Conservation (phyloP, 2,797 vertebrate species). For the Neosilurus mollespiculum region DNA sequence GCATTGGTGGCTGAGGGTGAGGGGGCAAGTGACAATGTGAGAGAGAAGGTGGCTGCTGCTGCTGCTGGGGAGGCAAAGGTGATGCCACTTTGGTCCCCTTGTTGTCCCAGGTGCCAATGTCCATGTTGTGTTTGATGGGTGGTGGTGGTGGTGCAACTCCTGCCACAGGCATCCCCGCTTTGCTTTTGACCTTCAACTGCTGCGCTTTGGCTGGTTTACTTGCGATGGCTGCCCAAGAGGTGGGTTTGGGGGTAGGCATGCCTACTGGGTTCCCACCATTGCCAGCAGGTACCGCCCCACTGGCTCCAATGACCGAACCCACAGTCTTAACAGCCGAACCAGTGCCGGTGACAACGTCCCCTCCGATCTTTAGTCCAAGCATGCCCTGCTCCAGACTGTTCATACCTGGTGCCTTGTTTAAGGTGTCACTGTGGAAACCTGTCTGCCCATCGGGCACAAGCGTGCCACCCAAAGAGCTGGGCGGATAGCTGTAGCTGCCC, state of each 20-base stretch:
- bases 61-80: constrained; percentile 78
- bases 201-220: constrained; percentile 93
- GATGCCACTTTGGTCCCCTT: constrained; percentile 86
- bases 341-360: constrained; percentile 80
- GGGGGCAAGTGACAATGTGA: constrained; percentile 66
- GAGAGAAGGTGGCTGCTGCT: constrained; percentile 68
- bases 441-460: constrained; percentile 92
- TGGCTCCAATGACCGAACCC: constrained; percentile 87
- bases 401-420: constrained; percentile 95
- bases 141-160: constrained; percentile 84
- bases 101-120: constrained; percentile 96
- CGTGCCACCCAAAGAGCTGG: constrained; percentile 92
- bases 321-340: constrained; percentile 87
- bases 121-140: constrained; percentile 95
- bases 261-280: constrained; percentile 83
- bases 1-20: constrained; percentile 71
- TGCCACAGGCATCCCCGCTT: constrained; percentile 79
- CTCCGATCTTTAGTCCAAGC: constrained; percentile 93
- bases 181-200: constrained; percentile 90
- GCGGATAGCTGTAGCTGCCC: constrained; percentile 94
- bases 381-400: constrained; percentile 97
- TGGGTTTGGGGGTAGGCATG: constrained; percentile 88
- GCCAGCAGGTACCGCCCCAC: constrained; percentile 80
- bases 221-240: constrained; percentile 96
- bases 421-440: constrained; percentile 90